These are phyloP conservation scores for Platanista minor DNA, from an alignment of 2,113 vertebrate species.

Conservation along the genomic window DNA sequence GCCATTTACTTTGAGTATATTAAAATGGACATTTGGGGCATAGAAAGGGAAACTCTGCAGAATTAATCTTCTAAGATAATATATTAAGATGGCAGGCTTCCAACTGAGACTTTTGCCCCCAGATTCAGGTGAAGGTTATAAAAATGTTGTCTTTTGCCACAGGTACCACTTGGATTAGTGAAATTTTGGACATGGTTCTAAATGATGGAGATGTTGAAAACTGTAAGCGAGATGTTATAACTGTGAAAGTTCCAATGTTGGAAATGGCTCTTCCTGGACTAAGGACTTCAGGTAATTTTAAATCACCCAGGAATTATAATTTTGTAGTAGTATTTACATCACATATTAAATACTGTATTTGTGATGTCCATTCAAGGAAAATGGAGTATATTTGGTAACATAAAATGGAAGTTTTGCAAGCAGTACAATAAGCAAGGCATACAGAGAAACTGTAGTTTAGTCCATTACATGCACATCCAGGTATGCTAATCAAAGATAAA, in stretches of 20 bases:
- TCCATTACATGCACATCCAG: not conserved
- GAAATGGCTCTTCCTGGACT: constrained; percentile 60
- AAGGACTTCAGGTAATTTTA: constrained; percentile 68
- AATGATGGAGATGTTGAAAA: constrained; percentile 65
- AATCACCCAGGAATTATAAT: not conserved
- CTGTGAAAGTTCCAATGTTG: constrained; percentile 77
- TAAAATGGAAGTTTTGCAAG: not conserved
- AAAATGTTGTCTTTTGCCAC: not conserved
- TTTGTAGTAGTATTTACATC: not conserved
- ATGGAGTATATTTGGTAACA: not conserved
- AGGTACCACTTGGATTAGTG: constrained; percentile 84
- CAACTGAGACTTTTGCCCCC: not conserved
- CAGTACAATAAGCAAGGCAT: not conserved
- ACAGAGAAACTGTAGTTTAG: not conserved
- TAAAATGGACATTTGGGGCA: not conserved
- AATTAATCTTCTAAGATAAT: not conserved
- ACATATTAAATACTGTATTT: not conserved
- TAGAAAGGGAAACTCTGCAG: not conserved
- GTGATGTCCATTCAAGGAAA: not conserved
- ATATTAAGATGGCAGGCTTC: not conserved
- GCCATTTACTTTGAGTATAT: not conserved
- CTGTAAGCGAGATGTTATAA: constrained; percentile 73
- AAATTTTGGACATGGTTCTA: constrained; percentile 81
- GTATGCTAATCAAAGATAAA: not conserved
- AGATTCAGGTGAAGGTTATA: not conserved